phyloP scores from a whole-genome alignment of 1,140 invertebrate genomes.

The Drosophila equinoxialis region DNA sequence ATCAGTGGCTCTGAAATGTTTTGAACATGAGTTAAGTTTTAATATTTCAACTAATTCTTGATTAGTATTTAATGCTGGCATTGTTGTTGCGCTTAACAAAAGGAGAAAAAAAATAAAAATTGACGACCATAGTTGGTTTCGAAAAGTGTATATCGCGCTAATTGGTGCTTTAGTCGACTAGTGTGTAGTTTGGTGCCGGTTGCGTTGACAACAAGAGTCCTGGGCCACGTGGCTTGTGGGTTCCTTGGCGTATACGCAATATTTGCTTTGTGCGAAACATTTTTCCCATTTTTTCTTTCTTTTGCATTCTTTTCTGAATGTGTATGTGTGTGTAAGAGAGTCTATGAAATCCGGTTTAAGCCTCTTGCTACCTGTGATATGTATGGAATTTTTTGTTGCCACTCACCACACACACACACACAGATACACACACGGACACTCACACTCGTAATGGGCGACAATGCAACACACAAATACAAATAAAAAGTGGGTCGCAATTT shows the following conservation, averaged over 20 bases:
- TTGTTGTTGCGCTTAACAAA: no score
- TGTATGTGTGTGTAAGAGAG: conserved; percentile 17
- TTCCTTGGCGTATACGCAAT: conserved; percentile 72
- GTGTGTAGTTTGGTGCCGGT: conserved; percentile 38
- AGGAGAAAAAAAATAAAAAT: neutral
- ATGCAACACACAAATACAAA: conserved; percentile 30
- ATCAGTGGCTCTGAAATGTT: no score
- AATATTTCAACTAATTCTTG: no score
- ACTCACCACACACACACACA: conserved; percentile 36
- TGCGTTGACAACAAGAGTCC: conserved; percentile 55
- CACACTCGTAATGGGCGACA: neutral
- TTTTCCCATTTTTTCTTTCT: conserved; percentile 23
- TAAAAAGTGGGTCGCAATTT: conserved; percentile 65
- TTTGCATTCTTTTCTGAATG: neutral
- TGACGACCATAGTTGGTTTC: neutral
- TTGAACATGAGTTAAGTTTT: no score
- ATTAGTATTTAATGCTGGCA: no score
- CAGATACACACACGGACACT: conserved; percentile 21
- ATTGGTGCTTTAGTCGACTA: conserved; percentile 61
- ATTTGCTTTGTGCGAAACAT: conserved; percentile 56
- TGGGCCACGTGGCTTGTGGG: conserved; percentile 49
- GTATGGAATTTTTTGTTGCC: conserved; percentile 67
- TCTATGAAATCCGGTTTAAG: conserved; percentile 77
- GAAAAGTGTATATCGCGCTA: conserved; percentile 46
- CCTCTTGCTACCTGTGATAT: conserved; percentile 71